These are phyloP conservation scores for Agrotis exclamationis DNA, from an alignment of 2,888 invertebrate genomes.

Conservation along the genomic window DNA sequence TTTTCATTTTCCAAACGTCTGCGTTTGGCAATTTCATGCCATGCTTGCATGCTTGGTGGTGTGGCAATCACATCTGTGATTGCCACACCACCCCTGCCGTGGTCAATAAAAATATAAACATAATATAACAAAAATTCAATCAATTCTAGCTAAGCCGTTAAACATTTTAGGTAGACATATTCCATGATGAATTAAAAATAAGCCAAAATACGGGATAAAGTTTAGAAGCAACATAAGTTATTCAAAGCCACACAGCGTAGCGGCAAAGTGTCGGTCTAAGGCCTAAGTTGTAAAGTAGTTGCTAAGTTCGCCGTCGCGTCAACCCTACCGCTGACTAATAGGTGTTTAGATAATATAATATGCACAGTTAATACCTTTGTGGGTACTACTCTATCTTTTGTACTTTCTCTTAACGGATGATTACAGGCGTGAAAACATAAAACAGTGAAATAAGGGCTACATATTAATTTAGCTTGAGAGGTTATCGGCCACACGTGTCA, in stretches of 20 bases:
- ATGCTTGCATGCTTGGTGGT: too few species aligned
- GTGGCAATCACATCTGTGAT: too few species aligned
- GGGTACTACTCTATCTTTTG: not conserved
- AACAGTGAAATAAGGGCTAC: not conserved
- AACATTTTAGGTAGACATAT: conserved; percentile 15
- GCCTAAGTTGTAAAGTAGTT: conserved; percentile 58
- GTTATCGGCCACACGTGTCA: not conserved
- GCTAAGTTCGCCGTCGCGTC: conserved; percentile 41
- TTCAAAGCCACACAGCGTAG: conserved; percentile 50
- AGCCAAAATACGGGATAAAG: conserved; percentile 37
- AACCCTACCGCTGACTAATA: conserved; percentile 43
- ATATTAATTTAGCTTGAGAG: not conserved
- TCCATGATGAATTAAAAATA: conserved; percentile 36
- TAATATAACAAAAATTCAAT: too few species aligned
- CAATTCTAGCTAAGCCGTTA: too few species aligned
- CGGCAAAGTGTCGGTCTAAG: conserved; percentile 41
- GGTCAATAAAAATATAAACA: too few species aligned
- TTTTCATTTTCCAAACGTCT: too few species aligned
- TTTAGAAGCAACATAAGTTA: conserved; percentile 51
- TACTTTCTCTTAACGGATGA: not conserved
- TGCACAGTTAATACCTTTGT: conserved; percentile 24
- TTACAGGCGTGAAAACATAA: not conserved
- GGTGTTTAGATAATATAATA: conserved; percentile 41
- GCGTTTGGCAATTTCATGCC: too few species aligned
- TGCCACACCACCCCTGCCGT: too few species aligned